phyloP scores from a whole-genome alignment of 2,797 vertebrate species.

The Fistularia tabacaria region DNA sequence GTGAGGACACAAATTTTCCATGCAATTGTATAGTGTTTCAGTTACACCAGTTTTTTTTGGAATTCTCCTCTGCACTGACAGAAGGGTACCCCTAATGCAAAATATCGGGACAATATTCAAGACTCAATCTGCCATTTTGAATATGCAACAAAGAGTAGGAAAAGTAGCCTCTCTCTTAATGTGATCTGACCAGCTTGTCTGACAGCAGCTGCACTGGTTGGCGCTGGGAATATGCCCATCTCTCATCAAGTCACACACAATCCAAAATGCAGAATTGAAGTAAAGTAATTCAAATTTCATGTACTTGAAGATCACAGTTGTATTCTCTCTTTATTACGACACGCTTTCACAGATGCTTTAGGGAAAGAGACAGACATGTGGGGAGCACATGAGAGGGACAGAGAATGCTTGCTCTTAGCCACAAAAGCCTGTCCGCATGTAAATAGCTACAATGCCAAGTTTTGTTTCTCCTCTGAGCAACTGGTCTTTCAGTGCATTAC shows the following conservation, averaged over 20 bases:
- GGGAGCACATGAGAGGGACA: neutral
- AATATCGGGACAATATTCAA: slow-evolving; percentile 2
- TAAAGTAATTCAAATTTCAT: neutral
- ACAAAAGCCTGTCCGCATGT: slow-evolving; percentile 19
- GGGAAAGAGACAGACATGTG: slow-evolving; percentile 6
- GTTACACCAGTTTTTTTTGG: slow-evolving; percentile 15
- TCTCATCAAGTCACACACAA: neutral
- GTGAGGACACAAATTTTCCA: slow-evolving; percentile 4
- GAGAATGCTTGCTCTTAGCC: slow-evolving; percentile 4
- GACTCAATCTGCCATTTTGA: slow-evolving; percentile 6
- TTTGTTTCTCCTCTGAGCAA: slow-evolving; percentile 33
- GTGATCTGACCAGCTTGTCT: slow-evolving; percentile 11
- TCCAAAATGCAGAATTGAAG: neutral
- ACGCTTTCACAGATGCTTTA: slow-evolving; percentile 15
- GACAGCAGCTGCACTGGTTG: neutral
- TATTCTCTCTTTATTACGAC: neutral
- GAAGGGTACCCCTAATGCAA: slow-evolving; percentile 17
- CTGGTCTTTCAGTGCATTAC: slow-evolving; percentile 18
- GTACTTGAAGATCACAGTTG: neutral
- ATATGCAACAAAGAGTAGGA: slow-evolving; percentile 14
- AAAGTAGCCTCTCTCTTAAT: slow-evolving; percentile 8
- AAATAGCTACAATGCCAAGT: slow-evolving; percentile 38
- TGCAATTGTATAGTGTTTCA: slow-evolving; percentile 25
- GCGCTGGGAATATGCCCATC: neutral
- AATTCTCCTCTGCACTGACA: slow-evolving; percentile 12